phyloP scores from a whole-genome alignment of 2,113 vertebrate species.

The Nestor notabilis region DNA sequence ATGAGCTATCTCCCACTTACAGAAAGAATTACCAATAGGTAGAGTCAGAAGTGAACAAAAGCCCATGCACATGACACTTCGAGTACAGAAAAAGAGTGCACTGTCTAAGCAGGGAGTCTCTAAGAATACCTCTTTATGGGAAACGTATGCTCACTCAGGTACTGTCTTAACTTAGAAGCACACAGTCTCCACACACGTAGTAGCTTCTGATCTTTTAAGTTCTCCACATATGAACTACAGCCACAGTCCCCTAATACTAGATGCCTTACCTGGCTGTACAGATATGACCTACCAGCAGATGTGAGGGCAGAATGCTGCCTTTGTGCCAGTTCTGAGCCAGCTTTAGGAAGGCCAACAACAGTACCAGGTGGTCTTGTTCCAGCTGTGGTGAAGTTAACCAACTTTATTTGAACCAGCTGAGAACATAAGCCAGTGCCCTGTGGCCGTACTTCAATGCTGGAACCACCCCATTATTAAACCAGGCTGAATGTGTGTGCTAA shows the following conservation, averaged over 20 bases:
- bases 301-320: accelerated
- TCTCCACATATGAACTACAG: neutral
- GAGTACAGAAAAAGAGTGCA: neutral
- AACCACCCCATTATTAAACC: neutral
- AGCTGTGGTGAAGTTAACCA: neutral
- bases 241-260: neutral
- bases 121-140: too few species aligned
- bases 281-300: neutral
- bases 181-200: too few species aligned
- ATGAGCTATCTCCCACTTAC: neutral
- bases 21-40: neutral
- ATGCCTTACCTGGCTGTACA: neutral
- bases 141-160: neutral
- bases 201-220: neutral
- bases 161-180: neutral
- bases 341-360: neutral
- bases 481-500: neutral
- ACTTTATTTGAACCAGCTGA: neutral
- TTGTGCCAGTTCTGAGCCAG: neutral
- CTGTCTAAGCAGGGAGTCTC: neutral
- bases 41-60: neutral
- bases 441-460: neutral
- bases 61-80: accelerated
- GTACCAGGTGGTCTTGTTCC: neutral
- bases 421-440: neutral